These are phyloP conservation scores for Stichodactyla mertensii DNA, from an alignment of 64 coral and sea anemone species.

Conservation along the genomic window DNA sequence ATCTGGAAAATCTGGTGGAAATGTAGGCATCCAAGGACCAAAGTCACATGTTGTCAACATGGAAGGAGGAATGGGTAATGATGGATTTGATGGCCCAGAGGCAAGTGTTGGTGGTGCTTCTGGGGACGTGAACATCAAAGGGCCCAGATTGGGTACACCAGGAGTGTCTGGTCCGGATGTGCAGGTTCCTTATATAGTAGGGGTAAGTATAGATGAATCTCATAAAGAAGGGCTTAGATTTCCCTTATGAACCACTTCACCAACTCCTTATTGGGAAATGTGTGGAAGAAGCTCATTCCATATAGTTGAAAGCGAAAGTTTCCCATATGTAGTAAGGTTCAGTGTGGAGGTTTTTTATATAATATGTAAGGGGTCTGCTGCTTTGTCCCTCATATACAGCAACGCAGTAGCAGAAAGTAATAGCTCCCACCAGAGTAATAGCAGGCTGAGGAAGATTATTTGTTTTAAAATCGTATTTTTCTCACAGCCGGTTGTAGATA, in stretches of 20 bases:
- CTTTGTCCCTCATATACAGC: too few species aligned
- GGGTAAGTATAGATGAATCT: neutral
- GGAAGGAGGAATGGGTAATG: neutral
- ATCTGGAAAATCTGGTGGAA: constrained; percentile 12
- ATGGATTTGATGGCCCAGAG: constrained; percentile 21
- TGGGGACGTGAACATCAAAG: neutral
- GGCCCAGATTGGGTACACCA: neutral
- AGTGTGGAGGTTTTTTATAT: too few species aligned
- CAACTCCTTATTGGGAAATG: too few species aligned
- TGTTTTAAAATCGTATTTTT: neutral
- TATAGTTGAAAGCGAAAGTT: too few species aligned
- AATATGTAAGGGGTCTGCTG: too few species aligned
- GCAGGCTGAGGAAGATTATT: too few species aligned
- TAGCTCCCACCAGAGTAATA: too few species aligned
- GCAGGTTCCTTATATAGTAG: constrained; percentile 13
- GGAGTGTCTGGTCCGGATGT: neutral
- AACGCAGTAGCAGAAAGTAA: too few species aligned
- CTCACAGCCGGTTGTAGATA: constrained; percentile 6
- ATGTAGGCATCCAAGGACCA: constrained; percentile 7
- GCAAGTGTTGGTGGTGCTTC: neutral
- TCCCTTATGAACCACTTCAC: neutral
- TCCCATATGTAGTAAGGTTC: too few species aligned
- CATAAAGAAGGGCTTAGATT: neutral
- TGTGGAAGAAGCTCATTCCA: too few species aligned
- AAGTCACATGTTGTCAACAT: constrained; percentile 20